These are phyloP conservation scores for Conger conger DNA, from an alignment of 2,113 vertebrate genomes.

Conservation along the genomic window DNA sequence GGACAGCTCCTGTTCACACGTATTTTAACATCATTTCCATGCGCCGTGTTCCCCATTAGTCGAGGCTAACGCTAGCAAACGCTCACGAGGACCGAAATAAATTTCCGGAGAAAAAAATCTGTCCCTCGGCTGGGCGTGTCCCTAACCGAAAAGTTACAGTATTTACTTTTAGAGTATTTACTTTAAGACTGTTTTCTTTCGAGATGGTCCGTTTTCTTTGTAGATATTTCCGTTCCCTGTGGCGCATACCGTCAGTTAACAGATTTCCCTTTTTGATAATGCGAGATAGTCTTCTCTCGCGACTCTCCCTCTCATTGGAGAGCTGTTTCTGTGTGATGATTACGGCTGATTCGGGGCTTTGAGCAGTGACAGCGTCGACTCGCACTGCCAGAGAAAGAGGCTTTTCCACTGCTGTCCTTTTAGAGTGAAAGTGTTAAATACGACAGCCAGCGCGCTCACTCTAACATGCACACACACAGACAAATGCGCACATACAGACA, in stretches of 20 bases:
- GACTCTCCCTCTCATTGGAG: slow-evolving; percentile 52
- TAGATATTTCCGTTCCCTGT: slow-evolving; percentile 43
- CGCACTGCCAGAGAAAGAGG: slow-evolving; percentile 9
- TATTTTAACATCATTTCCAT: not conserved
- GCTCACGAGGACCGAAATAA: not conserved
- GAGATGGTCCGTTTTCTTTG: slow-evolving; percentile 32
- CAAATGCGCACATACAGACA: no score
- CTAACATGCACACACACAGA: no score
- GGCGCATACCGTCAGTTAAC: slow-evolving; percentile 41
- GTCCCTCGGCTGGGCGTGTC: not conserved
- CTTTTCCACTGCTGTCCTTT: not conserved
- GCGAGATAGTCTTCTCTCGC: slow-evolving; percentile 45
- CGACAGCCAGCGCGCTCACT: no score
- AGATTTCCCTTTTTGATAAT: slow-evolving; percentile 57
- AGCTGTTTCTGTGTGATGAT: slow-evolving; percentile 52
- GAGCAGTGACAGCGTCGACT: slow-evolving; percentile 26
- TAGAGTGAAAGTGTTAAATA: slow-evolving; percentile 45
- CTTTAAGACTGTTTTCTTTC: no score
- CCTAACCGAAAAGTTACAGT: not conserved
- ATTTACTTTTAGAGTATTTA: no score
- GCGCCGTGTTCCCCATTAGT: not conserved
- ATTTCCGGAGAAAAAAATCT: not conserved
- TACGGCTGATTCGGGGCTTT: slow-evolving; percentile 48
- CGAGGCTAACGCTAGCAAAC: not conserved
- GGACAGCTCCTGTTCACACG: slow-evolving; percentile 22